Evolutionary conservation across 2,888 invertebrate species (phyloP), one percentile per base, ranked within the genome.

Genomic region (Athalia circularis): DNA sequence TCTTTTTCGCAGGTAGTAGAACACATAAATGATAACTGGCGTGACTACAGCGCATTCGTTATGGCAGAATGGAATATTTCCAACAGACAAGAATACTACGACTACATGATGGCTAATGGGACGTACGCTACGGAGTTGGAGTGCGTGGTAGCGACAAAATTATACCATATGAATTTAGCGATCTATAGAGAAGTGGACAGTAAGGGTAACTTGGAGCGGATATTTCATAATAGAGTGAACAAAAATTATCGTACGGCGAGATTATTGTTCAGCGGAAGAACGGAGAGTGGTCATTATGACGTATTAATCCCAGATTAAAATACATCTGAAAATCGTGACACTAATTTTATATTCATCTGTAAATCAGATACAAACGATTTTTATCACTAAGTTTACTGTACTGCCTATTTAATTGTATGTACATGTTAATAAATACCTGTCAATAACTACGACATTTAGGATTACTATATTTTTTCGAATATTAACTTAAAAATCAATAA

Each of bases 231-330:
- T 50, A 84, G 78, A 11, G 80, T 85, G 0, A 82, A 79, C 52
- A 65, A 50, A 13, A 77, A 80, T 11, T 84, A 81, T 43, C 80
- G 81, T 13, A 88, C 87, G 0, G 88, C 88, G 0, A 84, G 88
- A 59, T 82, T 88, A 0, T 77, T 88, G 4, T 88, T 89, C 81
- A 87, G 85, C 52, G 88, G 88, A 57, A 84, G 81, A 61, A 85
- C 87, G 48, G 88, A 89, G 13, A 87, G 83, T 61, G 88, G 89
- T 43, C 89, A 89, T 64, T 88, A 89, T 79, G 88, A 89, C 57
- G 87, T 89, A 6, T 81, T 88, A n/a, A 67, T 75, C 50, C 47
- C 61, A 13, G 61, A 61, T 61, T n/a, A 68, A 54, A 54, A 29
- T 50, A 67, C 0, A 67, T 67, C 50, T 50, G 0, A 45, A 29